These are phyloP conservation scores for Brachionus plicatilis DNA, from an alignment of 1,140 invertebrate genomes.

Conservation along the genomic window DNA sequence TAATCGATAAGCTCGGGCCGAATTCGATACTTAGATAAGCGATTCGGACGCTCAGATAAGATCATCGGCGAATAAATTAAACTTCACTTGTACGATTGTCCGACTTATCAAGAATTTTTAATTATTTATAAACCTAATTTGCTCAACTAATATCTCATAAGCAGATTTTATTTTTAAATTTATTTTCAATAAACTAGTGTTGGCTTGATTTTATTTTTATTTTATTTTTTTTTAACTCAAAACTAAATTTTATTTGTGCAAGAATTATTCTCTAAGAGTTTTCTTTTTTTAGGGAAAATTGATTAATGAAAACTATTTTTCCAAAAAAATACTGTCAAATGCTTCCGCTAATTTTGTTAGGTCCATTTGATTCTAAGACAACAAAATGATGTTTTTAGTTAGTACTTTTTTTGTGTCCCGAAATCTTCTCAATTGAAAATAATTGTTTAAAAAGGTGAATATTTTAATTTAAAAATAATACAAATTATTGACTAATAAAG, in stretches of 20 bases:
- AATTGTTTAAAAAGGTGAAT: neutral
- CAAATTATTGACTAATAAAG: neutral
- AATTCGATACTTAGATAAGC: neutral
- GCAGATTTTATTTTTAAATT: neutral
- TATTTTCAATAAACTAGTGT: neutral
- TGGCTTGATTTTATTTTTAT: neutral
- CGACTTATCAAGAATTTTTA: neutral
- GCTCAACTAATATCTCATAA: neutral
- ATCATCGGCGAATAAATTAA: neutral
- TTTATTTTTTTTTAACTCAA: neutral
- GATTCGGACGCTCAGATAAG: neutral
- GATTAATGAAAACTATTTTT: too few species aligned
- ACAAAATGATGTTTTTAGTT: neutral
- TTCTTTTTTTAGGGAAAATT: too few species aligned
- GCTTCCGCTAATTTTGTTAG: neutral
- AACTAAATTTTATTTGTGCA: neutral
- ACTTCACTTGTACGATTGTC: neutral
- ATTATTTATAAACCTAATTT: neutral
- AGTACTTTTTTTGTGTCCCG: too few species aligned
- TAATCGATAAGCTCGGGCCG: neutral
- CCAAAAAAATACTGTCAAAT: neutral
- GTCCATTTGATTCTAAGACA: neutral
- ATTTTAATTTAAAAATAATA: neutral
- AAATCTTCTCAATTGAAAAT: neutral
- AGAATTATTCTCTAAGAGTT: too few species aligned